Conservation (phyloP, 2,797 vertebrate genomes). For the Echeneis naucrates region DNA sequence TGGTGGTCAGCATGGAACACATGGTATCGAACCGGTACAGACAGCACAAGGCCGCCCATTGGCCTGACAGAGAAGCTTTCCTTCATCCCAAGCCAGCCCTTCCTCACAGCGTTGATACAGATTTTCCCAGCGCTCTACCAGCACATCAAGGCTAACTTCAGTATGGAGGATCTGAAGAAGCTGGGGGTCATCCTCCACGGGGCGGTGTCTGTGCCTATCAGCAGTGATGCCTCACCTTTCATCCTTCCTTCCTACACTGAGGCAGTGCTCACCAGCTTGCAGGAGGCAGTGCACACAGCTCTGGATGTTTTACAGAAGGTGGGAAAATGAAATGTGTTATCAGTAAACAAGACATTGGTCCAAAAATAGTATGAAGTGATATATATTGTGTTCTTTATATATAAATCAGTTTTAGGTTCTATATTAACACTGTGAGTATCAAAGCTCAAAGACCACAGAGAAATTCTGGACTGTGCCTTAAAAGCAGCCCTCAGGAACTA, state of each 20-base stretch:
- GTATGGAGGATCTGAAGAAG: constrained; percentile 96
- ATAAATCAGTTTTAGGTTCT: not conserved
- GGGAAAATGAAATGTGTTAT: constrained; percentile 29
- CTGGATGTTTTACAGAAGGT: constrained; percentile 99
- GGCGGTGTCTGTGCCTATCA: constrained; percentile 97
- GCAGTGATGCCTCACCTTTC: constrained; percentile 98
- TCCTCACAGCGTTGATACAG: constrained; percentile 97
- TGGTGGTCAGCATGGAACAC: constrained; percentile 99
- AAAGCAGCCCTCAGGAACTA: not conserved
- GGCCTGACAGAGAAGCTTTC: constrained; percentile 87
- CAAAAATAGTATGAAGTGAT: not conserved
- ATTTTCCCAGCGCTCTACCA: constrained; percentile 99
- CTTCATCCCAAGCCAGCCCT: constrained; percentile 98
- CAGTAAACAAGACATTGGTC: not conserved
- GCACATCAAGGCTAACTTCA: constrained; percentile 96
- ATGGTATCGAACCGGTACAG: constrained; percentile 96
- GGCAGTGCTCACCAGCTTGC: constrained; percentile 96
- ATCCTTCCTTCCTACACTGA: constrained; percentile 98
- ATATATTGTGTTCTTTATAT: not conserved
- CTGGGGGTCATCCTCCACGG: constrained; percentile 95
- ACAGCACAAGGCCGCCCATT: constrained; percentile 93
- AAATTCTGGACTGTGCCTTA: too few species aligned
- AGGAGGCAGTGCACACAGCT: constrained; percentile 95
- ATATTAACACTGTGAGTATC: too few species aligned
- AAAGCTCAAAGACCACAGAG: too few species aligned